Conservation (phyloP, 2,113 vertebrate genomes). For the Cyprinodon brontotheroides region DNA sequence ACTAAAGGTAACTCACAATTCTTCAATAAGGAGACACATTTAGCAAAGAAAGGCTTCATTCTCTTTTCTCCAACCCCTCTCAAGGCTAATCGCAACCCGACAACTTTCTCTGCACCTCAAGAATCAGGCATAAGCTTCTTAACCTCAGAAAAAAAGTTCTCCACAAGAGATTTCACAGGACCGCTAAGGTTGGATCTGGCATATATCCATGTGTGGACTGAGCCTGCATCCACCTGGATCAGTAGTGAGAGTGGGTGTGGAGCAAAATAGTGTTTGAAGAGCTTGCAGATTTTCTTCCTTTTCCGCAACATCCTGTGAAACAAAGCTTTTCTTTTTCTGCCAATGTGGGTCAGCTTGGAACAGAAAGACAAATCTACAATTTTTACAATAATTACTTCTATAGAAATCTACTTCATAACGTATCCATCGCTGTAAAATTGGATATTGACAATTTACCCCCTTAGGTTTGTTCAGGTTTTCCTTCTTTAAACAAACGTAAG, state of each 20-base stretch:
- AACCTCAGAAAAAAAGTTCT: conserved; percentile 65
- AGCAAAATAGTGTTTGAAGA: conserved; percentile 47
- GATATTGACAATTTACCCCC: too few relatives aligned
- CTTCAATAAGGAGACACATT: conserved; percentile 65
- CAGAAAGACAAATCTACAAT: conserved; percentile 20
- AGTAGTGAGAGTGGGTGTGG: conserved; percentile 26
- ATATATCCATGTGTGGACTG: conserved; percentile 50
- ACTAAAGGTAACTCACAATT: conserved; percentile 76
- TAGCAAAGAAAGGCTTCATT: conserved; percentile 48
- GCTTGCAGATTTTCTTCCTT: conserved; percentile 53
- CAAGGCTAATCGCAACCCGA: conserved; percentile 61
- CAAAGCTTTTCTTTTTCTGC: conserved; percentile 54
- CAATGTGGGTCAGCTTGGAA: conserved; percentile 73
- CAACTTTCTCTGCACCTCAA: conserved; percentile 51
- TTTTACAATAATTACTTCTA: conserved; percentile 33
- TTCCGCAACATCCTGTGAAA: conserved; percentile 59
- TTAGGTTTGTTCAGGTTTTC: too few relatives aligned
- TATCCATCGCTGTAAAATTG: neutral
- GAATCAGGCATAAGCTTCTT: conserved; percentile 76
- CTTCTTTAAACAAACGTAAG: too few relatives aligned
- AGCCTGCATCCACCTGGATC: conserved; percentile 35
- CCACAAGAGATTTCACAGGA: conserved; percentile 56
- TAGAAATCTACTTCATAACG: conserved; percentile 22
- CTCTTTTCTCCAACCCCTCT: conserved; percentile 26
- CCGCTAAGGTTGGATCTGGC: conserved; percentile 56